Evolutionary conservation across 2,797 vertebrate genomes (phyloP).

Genomic region (Acridotheres tristis): DNA sequence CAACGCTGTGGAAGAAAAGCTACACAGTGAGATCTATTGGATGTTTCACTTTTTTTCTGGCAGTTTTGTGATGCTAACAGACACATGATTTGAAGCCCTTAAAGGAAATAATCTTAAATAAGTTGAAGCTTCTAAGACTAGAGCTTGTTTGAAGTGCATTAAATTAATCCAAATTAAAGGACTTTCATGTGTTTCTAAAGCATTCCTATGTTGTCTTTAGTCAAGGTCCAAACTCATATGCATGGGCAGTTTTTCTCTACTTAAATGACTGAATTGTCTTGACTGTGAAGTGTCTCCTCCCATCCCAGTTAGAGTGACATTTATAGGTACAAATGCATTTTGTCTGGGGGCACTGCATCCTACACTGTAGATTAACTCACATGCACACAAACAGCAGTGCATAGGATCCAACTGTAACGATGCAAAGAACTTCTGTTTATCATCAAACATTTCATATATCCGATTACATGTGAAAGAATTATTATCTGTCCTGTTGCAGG

Average conservation of each 20-base stretch:
- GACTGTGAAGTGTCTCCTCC: not conserved
- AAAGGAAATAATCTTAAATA: not conserved
- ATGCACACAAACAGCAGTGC: constrained; percentile 19
- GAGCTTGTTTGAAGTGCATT: constrained; percentile 36
- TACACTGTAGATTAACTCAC: not conserved
- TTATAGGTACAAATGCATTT: constrained; percentile 22
- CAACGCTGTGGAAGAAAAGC: not conserved
- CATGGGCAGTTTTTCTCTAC: not conserved
- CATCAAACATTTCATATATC: constrained; percentile 79
- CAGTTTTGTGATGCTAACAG: constrained; percentile 5
- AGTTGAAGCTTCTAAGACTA: constrained; percentile 9
- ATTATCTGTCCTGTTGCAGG: constrained; percentile 76
- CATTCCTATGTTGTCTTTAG: constrained; percentile 29
- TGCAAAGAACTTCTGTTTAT: constrained; percentile 78
- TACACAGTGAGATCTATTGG: not conserved
- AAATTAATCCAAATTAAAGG: constrained; percentile 55
- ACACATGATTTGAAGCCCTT: constrained; percentile 9
- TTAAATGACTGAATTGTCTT: not conserved
- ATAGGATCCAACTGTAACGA: constrained; percentile 9
- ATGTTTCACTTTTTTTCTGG: constrained; percentile 10
- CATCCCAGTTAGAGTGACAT: not conserved
- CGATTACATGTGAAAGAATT: constrained; percentile 76
- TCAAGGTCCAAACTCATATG: constrained; percentile 34
- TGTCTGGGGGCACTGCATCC: not conserved
- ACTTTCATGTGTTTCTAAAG: constrained; percentile 30